phyloP scores from a whole-genome alignment of 2,888 invertebrate genomes.

The Drosophila borealis region DNA sequence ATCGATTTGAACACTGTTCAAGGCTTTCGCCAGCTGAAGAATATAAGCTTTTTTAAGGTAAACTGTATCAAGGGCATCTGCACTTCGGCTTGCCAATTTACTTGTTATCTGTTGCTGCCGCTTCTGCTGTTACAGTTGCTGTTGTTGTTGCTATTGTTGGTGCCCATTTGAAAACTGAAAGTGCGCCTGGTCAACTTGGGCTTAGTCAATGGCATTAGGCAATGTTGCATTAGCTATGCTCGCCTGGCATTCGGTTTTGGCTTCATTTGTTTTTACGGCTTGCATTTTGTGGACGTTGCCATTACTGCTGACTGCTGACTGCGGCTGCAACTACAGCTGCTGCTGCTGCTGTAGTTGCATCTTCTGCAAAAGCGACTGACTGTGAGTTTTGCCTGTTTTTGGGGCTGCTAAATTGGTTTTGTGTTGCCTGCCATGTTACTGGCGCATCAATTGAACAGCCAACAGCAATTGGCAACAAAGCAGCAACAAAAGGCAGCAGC shows the following conservation, averaged over 20 bases:
- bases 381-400: slow-evolving; percentile 69
- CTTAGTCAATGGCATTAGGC: slow-evolving; percentile 62
- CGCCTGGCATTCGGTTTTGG: slow-evolving; percentile 63
- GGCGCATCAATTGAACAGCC: slow-evolving; percentile 73
- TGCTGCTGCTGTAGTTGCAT: slow-evolving; percentile 23
- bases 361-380: slow-evolving; percentile 31
- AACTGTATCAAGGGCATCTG: slow-evolving; percentile 30
- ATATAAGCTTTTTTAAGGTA: not conserved
- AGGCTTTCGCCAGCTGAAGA: not conserved
- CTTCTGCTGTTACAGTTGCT: slow-evolving; percentile 52
- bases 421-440: slow-evolving; percentile 72
- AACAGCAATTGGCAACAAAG: slow-evolving; percentile 27
- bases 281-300: slow-evolving; percentile 68
- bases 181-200: slow-evolving; percentile 62
- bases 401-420: slow-evolving; percentile 76
- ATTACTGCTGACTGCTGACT: slow-evolving; percentile 36
- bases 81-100: slow-evolving; percentile 34
- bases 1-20: not conserved
- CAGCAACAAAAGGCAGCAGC: slow-evolving; percentile 20
- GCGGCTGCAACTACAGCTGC: not conserved
- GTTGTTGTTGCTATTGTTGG: slow-evolving; percentile 51
- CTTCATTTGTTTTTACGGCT: slow-evolving; percentile 79
- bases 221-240: slow-evolving; percentile 71
- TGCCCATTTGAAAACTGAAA: slow-evolving; percentile 74
- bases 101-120: slow-evolving; percentile 61